A percentile compares a stretch with the other conserved stretches of the same genome.
Conservation (phyloP, 2,888 invertebrate species). For the Tribolium freemani region DNA sequence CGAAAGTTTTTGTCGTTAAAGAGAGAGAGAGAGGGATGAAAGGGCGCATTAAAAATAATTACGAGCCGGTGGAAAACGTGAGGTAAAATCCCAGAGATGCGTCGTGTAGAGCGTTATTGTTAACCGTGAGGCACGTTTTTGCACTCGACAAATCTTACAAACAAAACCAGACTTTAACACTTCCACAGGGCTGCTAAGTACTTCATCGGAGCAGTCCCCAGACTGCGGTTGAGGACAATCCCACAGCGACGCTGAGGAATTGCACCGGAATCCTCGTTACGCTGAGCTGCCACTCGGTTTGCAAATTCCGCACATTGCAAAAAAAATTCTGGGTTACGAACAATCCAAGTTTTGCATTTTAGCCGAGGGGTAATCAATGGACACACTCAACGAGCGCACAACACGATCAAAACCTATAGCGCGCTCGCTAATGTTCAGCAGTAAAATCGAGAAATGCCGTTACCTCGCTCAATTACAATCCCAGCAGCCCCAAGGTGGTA, state of each 20-base stretch:
- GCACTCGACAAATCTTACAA: slow-evolving; percentile 45
- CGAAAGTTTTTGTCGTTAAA: slow-evolving; percentile 29
- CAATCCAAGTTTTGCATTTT: not conserved
- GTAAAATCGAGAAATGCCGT: slow-evolving; percentile 33
- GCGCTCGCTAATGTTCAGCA: slow-evolving; percentile 20
- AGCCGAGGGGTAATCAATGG: slow-evolving; percentile 19
- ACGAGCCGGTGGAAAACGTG: slow-evolving; percentile 18
- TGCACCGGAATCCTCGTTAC: slow-evolving; percentile 40
- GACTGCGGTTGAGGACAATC: slow-evolving; percentile 50
- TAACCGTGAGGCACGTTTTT: slow-evolving; percentile 41
- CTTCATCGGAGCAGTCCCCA: slow-evolving; percentile 48
- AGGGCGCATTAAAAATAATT: slow-evolving; percentile 42
- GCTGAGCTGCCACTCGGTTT: not conserved
- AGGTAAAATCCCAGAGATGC: slow-evolving; percentile 34
- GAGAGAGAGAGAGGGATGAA: not conserved
- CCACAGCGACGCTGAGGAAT: slow-evolving; percentile 55
- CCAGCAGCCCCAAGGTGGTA: slow-evolving; percentile 37
- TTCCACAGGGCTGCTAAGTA: slow-evolving; percentile 46
- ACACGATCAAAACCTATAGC: slow-evolving; percentile 25
- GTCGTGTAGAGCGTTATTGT: slow-evolving; percentile 28
- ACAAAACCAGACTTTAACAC: slow-evolving; percentile 47
- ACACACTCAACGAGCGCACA: slow-evolving; percentile 6
- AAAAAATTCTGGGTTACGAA: not conserved
- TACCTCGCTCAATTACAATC: slow-evolving; percentile 38
- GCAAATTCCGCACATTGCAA: not conserved